Evolutionary conservation across 2,888 invertebrate species (phyloP).

Genomic region (Volucella inanis): DNA sequence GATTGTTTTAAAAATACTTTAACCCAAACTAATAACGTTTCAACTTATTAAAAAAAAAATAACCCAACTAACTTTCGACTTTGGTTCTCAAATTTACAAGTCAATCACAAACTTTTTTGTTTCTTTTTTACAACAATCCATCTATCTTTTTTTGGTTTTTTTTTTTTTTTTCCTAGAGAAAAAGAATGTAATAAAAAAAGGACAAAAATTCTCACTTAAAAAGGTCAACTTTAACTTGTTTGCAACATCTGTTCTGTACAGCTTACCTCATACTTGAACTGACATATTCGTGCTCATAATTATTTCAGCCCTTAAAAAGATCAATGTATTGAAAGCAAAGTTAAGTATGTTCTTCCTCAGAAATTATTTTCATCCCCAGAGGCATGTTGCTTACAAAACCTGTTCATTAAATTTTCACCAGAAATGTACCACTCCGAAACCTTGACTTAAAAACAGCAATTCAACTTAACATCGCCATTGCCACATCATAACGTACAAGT

Average conservation of each 20-base stretch:
- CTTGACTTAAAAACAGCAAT: slow-evolving; percentile 35
- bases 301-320: too few species aligned
- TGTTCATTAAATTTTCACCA: slow-evolving; percentile 51
- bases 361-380: slow-evolving; percentile 12
- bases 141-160: slow-evolving; percentile 38
- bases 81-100: neutral
- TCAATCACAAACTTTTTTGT: slow-evolving; percentile 42
- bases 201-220: slow-evolving; percentile 1
- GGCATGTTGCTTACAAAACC: slow-evolving; percentile 16
- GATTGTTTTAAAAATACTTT: too few species aligned
- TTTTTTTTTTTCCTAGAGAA: neutral
- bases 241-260: slow-evolving; percentile 17
- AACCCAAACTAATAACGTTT: too few species aligned
- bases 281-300: neutral
- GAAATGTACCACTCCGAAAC: slow-evolving; percentile 19
- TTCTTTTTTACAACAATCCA: slow-evolving; percentile 42
- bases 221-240: slow-evolving; percentile 51
- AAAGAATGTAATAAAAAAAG: neutral
- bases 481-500: slow-evolving; percentile 11
- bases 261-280: neutral
- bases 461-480: too few species aligned
- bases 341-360: slow-evolving; percentile 3
- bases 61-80: too few species aligned
- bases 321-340: slow-evolving; percentile 9
- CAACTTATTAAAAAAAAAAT: too few species aligned